Conservation (phyloP, 2,113 vertebrate genomes). For the Solenodon paradoxus region DNA sequence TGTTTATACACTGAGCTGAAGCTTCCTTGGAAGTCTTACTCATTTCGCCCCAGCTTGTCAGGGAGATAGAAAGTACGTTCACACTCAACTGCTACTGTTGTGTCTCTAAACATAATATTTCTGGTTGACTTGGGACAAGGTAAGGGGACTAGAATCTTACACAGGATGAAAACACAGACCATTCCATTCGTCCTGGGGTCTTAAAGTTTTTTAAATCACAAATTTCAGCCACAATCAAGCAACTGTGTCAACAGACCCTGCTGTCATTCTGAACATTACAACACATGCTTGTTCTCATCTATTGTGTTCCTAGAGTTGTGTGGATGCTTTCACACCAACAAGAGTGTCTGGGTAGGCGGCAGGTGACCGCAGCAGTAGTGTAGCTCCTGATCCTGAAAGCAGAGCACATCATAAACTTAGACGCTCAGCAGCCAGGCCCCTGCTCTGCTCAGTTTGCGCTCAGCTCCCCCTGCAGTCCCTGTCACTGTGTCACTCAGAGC, state of each 20-base stretch:
- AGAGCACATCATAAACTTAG: background rate
- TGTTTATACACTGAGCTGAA: background rate
- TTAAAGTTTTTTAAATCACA: background rate
- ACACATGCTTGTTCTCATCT: background rate
- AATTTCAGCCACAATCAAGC: background rate
- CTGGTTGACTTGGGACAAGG: background rate
- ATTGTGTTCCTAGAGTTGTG: background rate
- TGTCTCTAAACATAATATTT: background rate
- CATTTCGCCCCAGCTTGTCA: background rate
- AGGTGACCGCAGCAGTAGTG: background rate
- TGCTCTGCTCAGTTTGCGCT: background rate
- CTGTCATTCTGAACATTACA: background rate
- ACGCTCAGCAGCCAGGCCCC: background rate
- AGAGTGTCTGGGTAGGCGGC: fast-evolving
- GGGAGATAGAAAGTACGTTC: background rate
- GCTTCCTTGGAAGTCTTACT: background rate
- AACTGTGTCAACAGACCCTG: background rate
- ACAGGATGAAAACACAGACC: background rate
- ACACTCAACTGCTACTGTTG: background rate
- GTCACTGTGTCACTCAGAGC: constrained; percentile 20
- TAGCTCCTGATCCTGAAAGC: background rate
- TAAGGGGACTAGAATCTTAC: background rate
- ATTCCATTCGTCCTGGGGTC: background rate
- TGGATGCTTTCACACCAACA: background rate
- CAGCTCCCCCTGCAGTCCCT: background rate